phyloP scores from a whole-genome alignment of 2,797 vertebrate genomes.

The Scleropages formosus region DNA sequence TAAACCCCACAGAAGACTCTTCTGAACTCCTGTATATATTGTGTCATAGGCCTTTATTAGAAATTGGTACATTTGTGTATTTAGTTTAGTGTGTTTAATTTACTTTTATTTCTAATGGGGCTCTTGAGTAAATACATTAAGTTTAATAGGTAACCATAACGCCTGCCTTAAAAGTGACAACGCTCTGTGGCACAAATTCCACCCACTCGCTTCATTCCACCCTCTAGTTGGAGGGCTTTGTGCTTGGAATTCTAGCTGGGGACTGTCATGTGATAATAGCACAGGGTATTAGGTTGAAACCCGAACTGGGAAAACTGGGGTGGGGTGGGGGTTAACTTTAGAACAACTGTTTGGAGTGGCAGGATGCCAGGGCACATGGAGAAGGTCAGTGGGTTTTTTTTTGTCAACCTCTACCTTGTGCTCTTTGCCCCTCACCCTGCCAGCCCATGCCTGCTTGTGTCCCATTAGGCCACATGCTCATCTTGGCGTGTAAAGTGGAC shows the following conservation, averaged over 20 bases:
- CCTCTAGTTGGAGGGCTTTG: conserved; percentile 24
- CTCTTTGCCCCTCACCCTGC: conserved; percentile 6
- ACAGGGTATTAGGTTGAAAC: conserved; percentile 56
- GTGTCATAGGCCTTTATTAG: background rate
- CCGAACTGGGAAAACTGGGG: conserved; percentile 39
- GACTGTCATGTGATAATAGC: conserved; percentile 55
- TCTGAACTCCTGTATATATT: background rate
- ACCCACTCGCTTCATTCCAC: background rate
- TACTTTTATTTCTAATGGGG: background rate
- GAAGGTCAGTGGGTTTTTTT: conserved; percentile 57
- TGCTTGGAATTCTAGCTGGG: conserved; percentile 32
- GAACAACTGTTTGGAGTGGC: conserved; percentile 67
- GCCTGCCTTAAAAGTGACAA: background rate
- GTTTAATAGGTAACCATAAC: conserved; percentile 20
- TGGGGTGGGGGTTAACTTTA: conserved; percentile 52
- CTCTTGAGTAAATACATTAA: conserved; percentile 8
- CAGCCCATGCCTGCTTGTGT: background rate
- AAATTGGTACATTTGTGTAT: background rate
- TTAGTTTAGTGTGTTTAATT: background rate
- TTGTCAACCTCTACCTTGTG: conserved; percentile 35
- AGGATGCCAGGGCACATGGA: conserved; percentile 45
- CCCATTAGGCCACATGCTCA: background rate
- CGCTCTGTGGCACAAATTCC: background rate
- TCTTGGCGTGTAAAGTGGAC: too few relatives aligned
- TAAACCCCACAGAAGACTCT: background rate